phyloP scores from a whole-genome alignment of 2,797 vertebrate genomes.

The Gambelia wislizenii region DNA sequence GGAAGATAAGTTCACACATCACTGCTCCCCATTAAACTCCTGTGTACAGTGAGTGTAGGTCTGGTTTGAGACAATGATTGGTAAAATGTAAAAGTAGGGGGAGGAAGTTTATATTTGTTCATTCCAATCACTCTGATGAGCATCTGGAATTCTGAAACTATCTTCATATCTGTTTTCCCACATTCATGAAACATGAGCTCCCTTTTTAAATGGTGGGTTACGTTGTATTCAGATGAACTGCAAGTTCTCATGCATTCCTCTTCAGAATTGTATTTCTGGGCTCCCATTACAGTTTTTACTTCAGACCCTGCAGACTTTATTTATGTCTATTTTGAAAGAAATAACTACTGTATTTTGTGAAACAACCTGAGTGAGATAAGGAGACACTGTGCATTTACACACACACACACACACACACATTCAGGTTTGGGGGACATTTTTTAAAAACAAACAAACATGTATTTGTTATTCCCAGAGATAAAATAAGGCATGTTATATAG shows the following conservation, averaged over 20 bases:
- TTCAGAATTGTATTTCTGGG: background rate
- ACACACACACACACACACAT: too few species aligned
- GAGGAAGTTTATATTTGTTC: background rate
- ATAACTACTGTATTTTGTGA: background rate
- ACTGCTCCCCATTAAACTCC: background rate
- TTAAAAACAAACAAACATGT: background rate
- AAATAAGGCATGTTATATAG: background rate
- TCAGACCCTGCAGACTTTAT: background rate
- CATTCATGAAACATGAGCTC: background rate
- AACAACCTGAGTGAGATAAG: background rate
- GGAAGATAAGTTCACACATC: background rate
- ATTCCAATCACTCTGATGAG: background rate
- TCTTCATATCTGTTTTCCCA: background rate
- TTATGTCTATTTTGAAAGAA: background rate
- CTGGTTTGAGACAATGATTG: background rate
- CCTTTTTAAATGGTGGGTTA: background rate
- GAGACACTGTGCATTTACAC: constrained; percentile 1
- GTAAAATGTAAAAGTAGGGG: background rate
- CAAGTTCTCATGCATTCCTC: background rate
- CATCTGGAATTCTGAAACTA: background rate
- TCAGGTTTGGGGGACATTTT: background rate
- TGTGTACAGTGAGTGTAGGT: too few species aligned
- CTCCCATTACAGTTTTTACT: background rate
- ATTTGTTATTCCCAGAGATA: background rate
- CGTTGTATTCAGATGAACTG: background rate